Percentiles rank a stretch among this genome's conserved stretches.
phyloP scores from a whole-genome alignment of 2,113 vertebrate genomes.

The Grantiella picta region DNA sequence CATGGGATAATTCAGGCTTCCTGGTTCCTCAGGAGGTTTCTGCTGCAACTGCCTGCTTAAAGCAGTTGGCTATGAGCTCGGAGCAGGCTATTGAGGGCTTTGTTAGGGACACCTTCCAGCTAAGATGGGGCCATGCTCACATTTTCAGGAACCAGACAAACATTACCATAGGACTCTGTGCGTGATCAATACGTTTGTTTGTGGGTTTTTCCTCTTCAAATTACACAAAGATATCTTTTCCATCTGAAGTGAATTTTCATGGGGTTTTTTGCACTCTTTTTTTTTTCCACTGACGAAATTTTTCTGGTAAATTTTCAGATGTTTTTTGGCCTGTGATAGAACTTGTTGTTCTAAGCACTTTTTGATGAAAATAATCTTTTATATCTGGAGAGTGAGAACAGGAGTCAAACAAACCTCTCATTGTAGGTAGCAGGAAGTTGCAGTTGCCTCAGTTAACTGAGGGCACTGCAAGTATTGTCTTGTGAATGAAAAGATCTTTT shows the following conservation, averaged over 20 bases:
- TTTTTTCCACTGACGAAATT: background rate
- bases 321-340: background rate
- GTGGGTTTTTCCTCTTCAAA: background rate
- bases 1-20: background rate
- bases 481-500: background rate
- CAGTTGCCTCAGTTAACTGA: background rate
- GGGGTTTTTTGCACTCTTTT: too few species aligned
- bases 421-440: background rate
- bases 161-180: background rate
- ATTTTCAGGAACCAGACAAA: background rate
- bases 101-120: background rate
- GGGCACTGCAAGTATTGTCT: background rate
- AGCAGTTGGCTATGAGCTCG: background rate
- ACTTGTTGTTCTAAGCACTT: background rate
- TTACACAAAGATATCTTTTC: background rate
- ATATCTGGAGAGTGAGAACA: background rate
- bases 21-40: background rate
- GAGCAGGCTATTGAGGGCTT: background rate
- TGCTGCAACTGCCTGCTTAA: background rate
- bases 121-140: background rate
- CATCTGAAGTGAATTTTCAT: background rate
- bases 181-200: background rate
- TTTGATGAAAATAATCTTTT: background rate
- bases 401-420: background rate
- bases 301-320: background rate